These are phyloP conservation scores for Acropora tenuis DNA, from an alignment of 64 coral and sea anemone genomes.

Conservation along the genomic window DNA sequence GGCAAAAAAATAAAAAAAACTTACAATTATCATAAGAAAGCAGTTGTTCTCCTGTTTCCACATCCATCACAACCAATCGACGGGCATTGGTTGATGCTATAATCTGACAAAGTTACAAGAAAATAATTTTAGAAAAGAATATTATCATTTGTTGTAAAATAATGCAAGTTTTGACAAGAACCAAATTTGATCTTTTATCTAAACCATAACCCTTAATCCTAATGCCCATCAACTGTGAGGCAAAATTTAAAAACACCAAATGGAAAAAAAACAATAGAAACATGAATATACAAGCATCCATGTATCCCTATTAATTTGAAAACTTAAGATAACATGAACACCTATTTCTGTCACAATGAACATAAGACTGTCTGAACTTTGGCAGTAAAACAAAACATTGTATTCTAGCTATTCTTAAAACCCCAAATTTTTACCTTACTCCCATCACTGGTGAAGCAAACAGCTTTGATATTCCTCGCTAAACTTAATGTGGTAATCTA, in stretches of 20 bases:
- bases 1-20: background rate
- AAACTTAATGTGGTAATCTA: conserved; percentile 89
- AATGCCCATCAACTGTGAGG: too few species aligned
- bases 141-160: background rate
- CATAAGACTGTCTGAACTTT: background rate
- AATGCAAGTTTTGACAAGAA: too few species aligned
- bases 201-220: too few species aligned
- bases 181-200: too few species aligned
- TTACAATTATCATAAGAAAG: conserved; percentile 97
- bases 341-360: too few species aligned
- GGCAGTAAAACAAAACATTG: background rate
- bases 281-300: too few species aligned
- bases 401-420: background rate
- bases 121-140: background rate
- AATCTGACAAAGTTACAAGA: conserved; percentile 56
- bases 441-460: conserved; percentile 89
- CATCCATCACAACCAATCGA: conserved; percentile 80
- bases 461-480: conserved; percentile 92
- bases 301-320: too few species aligned
- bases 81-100: conserved; percentile 88
- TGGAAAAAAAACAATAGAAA: too few species aligned
- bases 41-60: conserved; percentile 90
- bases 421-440: conserved; percentile 54
- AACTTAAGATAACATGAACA: too few species aligned
- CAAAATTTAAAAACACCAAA: too few species aligned